Conservation (phyloP, 1,140 invertebrate genomes). For the Ceratosolen solmsi region DNA sequence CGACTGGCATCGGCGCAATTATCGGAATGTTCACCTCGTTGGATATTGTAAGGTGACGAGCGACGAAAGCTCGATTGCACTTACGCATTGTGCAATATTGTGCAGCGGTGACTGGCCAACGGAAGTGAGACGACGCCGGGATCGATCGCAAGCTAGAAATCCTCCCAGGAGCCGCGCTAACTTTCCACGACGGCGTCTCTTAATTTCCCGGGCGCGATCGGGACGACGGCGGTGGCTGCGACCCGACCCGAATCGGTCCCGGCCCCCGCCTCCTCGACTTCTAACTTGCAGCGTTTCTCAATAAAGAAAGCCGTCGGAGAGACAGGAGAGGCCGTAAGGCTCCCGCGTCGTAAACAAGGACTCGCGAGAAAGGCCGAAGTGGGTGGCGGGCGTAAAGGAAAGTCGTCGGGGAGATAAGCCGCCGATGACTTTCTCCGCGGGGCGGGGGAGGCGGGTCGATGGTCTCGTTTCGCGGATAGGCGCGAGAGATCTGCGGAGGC, state of each 20-base stretch:
- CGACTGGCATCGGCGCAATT: too few species aligned
- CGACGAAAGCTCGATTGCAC: background rate
- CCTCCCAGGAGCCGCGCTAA: too few species aligned
- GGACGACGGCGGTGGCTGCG: background rate
- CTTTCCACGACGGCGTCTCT: too few species aligned
- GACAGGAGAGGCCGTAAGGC: background rate
- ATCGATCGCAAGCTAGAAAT: background rate
- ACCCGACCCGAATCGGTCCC: background rate
- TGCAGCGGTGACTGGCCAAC: background rate
- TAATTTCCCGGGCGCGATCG: background rate
- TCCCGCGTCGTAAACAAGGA: constrained; percentile 7
- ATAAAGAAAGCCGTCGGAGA: constrained; percentile 35
- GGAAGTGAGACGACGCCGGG: background rate
- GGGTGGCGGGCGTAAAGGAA: constrained; percentile 21
- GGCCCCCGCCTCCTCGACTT: background rate
- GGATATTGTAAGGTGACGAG: background rate
- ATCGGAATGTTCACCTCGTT: too few species aligned
- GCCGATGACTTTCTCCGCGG: constrained; percentile 2
- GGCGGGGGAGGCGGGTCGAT: background rate
- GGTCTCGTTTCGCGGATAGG: background rate
- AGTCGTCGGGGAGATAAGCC: constrained; percentile 1
- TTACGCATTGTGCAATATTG: too few species aligned
- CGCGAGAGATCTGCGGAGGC: constrained; percentile 14
- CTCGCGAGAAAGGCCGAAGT: constrained; percentile 27
- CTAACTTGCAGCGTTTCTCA: constrained; percentile 35